Percentiles rank a stretch among this genome's conserved stretches.
Conservation (phyloP, 2,797 vertebrate genomes). For the Muraenolepis orangiensis region DNA sequence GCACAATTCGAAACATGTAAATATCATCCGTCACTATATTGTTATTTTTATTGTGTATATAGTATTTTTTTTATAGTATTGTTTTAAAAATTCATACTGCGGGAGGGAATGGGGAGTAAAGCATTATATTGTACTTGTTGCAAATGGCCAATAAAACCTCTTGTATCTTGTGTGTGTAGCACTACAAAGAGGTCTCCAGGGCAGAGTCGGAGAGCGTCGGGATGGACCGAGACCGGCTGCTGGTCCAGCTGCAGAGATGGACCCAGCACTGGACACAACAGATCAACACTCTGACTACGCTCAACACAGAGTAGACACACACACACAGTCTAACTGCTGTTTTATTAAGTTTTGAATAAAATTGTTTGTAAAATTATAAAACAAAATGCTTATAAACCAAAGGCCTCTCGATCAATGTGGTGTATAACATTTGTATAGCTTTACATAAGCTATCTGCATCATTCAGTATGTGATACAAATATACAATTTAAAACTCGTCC, state of each 20-base stretch:
- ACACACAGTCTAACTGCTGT: not conserved
- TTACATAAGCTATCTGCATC: not conserved
- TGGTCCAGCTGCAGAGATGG: constrained; percentile 66
- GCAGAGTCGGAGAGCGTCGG: constrained; percentile 48
- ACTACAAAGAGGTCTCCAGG: constrained; percentile 56
- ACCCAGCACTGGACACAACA: constrained; percentile 57
- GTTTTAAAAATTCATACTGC: too few species aligned
- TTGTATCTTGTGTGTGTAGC: constrained; percentile 64
- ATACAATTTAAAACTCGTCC: not conserved
- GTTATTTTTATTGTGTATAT: too few species aligned
- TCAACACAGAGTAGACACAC: not conserved
- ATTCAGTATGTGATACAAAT: not conserved
- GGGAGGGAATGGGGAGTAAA: too few species aligned
- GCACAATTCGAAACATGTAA: too few species aligned
- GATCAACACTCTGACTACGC: constrained; percentile 36
- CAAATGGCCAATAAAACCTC: too few species aligned
- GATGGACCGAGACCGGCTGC: constrained; percentile 51
- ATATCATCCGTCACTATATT: too few species aligned
- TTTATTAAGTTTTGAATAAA: not conserved
- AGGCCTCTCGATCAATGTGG: not conserved
- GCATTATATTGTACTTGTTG: too few species aligned
- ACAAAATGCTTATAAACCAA: not conserved
- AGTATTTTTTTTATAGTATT: too few species aligned
- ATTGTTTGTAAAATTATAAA: not conserved
- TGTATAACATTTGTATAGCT: not conserved